Conservation (phyloP, 1,140 invertebrate species). For the Nasonia giraulti region DNA sequence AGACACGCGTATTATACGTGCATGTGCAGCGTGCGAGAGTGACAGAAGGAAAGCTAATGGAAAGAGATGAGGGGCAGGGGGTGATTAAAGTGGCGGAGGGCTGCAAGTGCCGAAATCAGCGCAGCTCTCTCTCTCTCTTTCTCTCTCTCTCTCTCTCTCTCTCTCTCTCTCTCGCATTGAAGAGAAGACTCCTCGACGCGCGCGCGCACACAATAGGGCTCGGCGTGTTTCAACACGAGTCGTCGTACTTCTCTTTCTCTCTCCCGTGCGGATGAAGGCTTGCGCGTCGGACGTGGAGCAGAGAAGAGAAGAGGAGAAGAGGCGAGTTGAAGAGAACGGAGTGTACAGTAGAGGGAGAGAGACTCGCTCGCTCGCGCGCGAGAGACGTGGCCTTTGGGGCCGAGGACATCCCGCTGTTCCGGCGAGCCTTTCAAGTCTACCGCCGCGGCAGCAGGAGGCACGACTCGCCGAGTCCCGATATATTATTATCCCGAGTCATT, state of each 20-base stretch:
- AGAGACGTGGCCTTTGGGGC: slow-evolving; percentile 49
- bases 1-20: neutral
- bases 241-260: neutral
- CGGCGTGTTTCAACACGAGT: neutral
- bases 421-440: slow-evolving; percentile 70
- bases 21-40: neutral
- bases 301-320: slow-evolving; percentile 4
- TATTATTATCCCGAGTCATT: slow-evolving; percentile 71
- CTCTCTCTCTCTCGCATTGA: neutral
- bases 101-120: slow-evolving; percentile 1
- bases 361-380: neutral
- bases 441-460: slow-evolving; percentile 70
- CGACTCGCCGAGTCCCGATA: slow-evolving; percentile 63
- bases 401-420: slow-evolving; percentile 71
- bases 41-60: neutral
- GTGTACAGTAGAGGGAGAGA: neutral
- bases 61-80: neutral
- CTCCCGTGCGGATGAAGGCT: neutral
- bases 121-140: neutral
- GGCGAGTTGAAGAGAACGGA: slow-evolving; percentile 7
- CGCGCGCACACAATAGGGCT: neutral
- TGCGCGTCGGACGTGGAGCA: neutral
- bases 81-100: neutral
- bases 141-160: neutral
- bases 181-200: neutral